Percentiles rank a stretch among this genome's conserved stretches.
phyloP scores from a whole-genome alignment of 2,797 vertebrate species.

The Falco naumanni region DNA sequence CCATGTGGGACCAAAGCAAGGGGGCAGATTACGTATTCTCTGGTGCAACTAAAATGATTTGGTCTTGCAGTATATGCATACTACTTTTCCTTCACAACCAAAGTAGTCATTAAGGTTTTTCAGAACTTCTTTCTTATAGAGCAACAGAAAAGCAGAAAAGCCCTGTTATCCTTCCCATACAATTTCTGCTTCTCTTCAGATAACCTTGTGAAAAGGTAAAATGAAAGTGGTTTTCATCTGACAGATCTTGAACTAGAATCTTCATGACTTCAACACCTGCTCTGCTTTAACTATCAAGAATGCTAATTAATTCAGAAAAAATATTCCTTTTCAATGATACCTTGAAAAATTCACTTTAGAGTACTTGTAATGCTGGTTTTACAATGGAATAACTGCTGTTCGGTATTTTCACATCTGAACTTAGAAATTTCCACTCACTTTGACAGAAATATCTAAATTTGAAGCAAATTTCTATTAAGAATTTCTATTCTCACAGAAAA shows the following conservation, averaged over 20 bases:
- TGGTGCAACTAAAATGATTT: background rate
- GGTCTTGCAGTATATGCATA: background rate
- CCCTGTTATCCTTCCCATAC: background rate
- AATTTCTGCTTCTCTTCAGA: background rate
- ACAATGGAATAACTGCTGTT: background rate
- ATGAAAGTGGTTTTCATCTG: background rate
- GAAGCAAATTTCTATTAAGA: background rate
- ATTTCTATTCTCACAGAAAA: background rate
- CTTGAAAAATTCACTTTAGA: background rate
- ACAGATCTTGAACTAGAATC: background rate
- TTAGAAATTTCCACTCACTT: background rate
- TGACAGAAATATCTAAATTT: background rate
- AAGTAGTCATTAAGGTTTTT: background rate
- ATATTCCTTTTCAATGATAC: background rate
- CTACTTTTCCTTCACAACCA: background rate
- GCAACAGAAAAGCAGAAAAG: background rate
- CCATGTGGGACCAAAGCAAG: background rate
- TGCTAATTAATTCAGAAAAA: background rate
- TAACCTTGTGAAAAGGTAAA: background rate
- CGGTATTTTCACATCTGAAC: background rate
- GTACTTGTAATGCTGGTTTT: background rate
- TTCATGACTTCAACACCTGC: background rate
- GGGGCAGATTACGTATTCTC: background rate
- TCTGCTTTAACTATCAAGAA: background rate
- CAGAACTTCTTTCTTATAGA: background rate